phyloP scores from a whole-genome alignment of 2,113 vertebrate species.

The Tragulus kanchil region DNA sequence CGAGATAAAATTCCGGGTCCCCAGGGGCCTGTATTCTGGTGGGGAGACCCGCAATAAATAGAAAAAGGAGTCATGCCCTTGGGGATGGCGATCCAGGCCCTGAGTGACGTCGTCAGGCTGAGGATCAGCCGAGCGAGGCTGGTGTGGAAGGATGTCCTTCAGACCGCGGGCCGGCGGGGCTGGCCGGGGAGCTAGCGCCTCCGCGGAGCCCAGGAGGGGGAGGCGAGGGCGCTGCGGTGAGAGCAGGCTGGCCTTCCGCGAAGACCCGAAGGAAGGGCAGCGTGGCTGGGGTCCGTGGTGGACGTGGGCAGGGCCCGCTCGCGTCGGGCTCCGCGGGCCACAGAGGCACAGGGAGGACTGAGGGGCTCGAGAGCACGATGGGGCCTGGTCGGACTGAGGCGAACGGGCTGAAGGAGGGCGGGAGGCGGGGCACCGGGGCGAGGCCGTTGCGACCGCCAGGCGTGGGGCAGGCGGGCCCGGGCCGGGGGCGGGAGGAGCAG shows the following conservation, averaged over 20 bases:
- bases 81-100: neutral
- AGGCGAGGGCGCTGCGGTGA: neutral
- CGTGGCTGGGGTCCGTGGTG: rapidly evolving
- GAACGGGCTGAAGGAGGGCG: rapidly evolving
- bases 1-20: neutral
- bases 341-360: rapidly evolving
- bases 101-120: neutral
- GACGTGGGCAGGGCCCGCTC: neutral
- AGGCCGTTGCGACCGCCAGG: rapidly evolving
- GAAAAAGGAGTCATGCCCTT: neutral
- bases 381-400: rapidly evolving
- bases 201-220: neutral
- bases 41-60: neutral
- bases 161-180: rapidly evolving
- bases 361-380: neutral
- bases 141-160: rapidly evolving
- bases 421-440: neutral
- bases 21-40: neutral
- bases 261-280: neutral
- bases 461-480: too few relatives aligned
- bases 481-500: rapidly evolving
- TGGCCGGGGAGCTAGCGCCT: rapidly evolving
- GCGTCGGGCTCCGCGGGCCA: rapidly evolving
- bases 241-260: neutral
- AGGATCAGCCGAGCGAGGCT: neutral